These are phyloP conservation scores for Nycticebus coucang DNA, from an alignment of 2,113 vertebrate genomes.

Conservation along the genomic window DNA sequence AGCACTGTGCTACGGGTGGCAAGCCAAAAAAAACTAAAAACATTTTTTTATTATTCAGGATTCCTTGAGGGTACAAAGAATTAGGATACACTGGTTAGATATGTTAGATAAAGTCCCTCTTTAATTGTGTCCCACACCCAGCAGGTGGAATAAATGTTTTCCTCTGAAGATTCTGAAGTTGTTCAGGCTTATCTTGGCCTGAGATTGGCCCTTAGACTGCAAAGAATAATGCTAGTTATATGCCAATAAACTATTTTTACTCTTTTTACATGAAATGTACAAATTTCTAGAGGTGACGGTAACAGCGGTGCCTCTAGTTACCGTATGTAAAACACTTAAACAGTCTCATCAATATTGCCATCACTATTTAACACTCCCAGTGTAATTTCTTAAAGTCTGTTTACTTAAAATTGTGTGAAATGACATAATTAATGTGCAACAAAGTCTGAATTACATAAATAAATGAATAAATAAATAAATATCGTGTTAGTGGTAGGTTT, in stretches of 20 bases:
- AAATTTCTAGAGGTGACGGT: constrained; percentile 10
- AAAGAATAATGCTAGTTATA: constrained; percentile 67
- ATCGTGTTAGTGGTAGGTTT: neutral
- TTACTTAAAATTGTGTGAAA: constrained; percentile 51
- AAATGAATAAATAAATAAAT: neutral
- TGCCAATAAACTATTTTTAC: constrained; percentile 76
- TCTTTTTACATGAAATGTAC: constrained; percentile 69
- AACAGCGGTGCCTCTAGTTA: constrained; percentile 27
- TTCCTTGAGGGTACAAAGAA: too few relatives aligned
- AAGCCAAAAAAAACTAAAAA: too few relatives aligned
- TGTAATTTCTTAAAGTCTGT: constrained; percentile 69
- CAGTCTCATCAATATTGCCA: neutral
- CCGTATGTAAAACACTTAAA: constrained; percentile 38
- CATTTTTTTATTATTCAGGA: too few relatives aligned
- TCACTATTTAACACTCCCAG: constrained; percentile 12
- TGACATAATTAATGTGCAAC: constrained; percentile 68
- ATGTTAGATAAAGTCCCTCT: too few relatives aligned
- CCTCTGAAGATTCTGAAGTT: neutral
- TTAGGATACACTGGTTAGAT: too few relatives aligned
- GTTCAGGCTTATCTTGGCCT: neutral
- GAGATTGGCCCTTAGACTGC: neutral
- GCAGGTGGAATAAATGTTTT: neutral
- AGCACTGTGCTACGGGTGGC: too few relatives aligned
- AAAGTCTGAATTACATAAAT: constrained; percentile 52
- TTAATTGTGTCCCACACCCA: too few relatives aligned